Evolutionary conservation across 1,140 invertebrate genomes (phyloP).

Genomic region (Cecropterus lyciades): DNA sequence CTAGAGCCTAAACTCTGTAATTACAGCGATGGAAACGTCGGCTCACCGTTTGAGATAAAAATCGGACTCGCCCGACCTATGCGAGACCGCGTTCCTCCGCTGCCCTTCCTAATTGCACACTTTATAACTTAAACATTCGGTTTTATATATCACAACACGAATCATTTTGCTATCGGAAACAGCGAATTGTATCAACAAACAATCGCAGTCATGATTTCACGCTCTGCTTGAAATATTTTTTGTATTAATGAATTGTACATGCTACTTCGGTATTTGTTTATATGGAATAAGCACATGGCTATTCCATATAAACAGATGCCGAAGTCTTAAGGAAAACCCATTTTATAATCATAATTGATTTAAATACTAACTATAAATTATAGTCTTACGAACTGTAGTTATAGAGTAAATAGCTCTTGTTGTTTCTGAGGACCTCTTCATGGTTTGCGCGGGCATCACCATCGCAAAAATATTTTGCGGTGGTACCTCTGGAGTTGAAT

Average conservation of each 20-base stretch:
- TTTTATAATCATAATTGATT: too few species aligned
- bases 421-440: too few species aligned
- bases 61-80: conserved; percentile 51
- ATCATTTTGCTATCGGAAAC: conserved; percentile 42
- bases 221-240: conserved; percentile 19
- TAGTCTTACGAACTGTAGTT: too few species aligned
- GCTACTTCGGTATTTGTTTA: too few species aligned
- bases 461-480: too few species aligned
- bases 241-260: neutral
- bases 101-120: conserved; percentile 59
- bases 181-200: conserved; percentile 34
- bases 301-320: too few species aligned
- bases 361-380: too few species aligned
- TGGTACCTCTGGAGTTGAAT: too few species aligned
- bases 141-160: conserved; percentile 49
- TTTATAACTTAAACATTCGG: conserved; percentile 74
- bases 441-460: too few species aligned
- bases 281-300: neutral
- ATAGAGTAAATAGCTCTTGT: too few species aligned
- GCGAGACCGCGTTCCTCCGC: conserved; percentile 39
- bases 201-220: conserved; percentile 29
- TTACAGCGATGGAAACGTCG: conserved; percentile 77
- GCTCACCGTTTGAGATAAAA: conserved; percentile 80
- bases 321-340: too few species aligned
- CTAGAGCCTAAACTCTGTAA: conserved; percentile 78